Evolutionary conservation across 2,888 invertebrate genomes (phyloP).

Genomic region (Drosophila quinaria): DNA sequence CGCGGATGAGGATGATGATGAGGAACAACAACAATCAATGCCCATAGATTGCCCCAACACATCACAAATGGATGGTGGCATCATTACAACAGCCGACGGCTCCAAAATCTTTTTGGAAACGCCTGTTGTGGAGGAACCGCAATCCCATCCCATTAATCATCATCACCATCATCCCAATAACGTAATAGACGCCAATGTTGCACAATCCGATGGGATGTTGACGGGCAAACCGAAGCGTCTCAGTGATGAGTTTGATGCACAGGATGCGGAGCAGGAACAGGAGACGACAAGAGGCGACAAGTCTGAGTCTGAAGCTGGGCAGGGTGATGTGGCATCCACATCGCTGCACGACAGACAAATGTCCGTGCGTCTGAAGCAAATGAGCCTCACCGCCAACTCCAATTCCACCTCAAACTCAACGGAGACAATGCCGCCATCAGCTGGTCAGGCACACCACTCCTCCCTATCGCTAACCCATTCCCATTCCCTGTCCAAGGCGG

Average conservation of each 20-base stretch:
- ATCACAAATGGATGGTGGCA: conserved; percentile 65
- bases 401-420: conserved; percentile 52
- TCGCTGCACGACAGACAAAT: conserved; percentile 79
- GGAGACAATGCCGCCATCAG: conserved; percentile 26
- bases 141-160: conserved; percentile 51
- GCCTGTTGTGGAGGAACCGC: conserved; percentile 84
- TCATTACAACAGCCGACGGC: conserved; percentile 77
- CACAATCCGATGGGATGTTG: conserved; percentile 49
- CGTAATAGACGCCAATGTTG: conserved; percentile 19
- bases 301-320: conserved; percentile 46
- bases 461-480: background rate
- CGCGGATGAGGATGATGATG: conserved; percentile 47
- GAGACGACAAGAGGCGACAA: conserved; percentile 35
- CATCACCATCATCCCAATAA: conserved; percentile 30
- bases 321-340: conserved; percentile 56
- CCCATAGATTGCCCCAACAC: conserved; percentile 53
- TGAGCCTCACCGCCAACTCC: conserved; percentile 77
- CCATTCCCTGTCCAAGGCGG: conserved; percentile 64
- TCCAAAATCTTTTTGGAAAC: conserved; percentile 84
- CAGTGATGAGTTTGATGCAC: conserved; percentile 84
- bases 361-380: conserved; percentile 83
- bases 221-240: conserved; percentile 84
- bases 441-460: background rate
- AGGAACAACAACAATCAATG: conserved; percentile 30
- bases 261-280: conserved; percentile 33